Conservation (phyloP, 2,113 vertebrate species). For the Nothoprocta pentlandii region DNA sequence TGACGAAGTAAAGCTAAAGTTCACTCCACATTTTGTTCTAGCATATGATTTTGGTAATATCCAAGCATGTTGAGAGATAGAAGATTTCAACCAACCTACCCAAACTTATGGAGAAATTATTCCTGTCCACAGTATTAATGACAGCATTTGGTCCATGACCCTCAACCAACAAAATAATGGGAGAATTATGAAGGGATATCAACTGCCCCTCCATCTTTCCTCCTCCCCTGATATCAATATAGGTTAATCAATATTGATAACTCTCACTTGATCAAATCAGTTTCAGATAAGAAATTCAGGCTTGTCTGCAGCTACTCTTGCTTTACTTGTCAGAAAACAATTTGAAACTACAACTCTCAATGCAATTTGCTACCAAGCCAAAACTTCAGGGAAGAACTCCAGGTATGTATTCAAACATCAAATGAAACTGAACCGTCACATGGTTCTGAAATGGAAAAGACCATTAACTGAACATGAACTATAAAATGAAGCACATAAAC, state of each 20-base stretch:
- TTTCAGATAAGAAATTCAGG: background rate
- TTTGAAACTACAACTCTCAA: background rate
- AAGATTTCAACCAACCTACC: fast-evolving
- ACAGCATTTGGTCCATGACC: background rate
- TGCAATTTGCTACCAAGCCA: background rate
- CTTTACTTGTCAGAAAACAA: constrained; percentile 8
- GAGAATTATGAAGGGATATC: background rate
- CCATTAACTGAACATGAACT: background rate
- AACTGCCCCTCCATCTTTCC: background rate
- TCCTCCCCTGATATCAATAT: background rate
- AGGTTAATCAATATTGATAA: background rate
- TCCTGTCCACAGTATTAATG: background rate
- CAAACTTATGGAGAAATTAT: background rate
- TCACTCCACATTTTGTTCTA: background rate
- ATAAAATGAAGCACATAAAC: background rate
- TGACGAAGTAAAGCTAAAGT: background rate
- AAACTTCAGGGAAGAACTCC: background rate
- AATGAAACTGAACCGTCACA: background rate
- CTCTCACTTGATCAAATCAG: background rate
- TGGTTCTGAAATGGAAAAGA: background rate
- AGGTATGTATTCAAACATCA: background rate
- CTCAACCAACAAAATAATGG: background rate
- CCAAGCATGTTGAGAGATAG: fast-evolving
- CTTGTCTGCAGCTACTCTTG: background rate
- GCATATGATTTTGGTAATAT: background rate